These are phyloP conservation scores for Prinia subflava DNA, from an alignment of 2,113 vertebrate genomes.

Conservation along the genomic window DNA sequence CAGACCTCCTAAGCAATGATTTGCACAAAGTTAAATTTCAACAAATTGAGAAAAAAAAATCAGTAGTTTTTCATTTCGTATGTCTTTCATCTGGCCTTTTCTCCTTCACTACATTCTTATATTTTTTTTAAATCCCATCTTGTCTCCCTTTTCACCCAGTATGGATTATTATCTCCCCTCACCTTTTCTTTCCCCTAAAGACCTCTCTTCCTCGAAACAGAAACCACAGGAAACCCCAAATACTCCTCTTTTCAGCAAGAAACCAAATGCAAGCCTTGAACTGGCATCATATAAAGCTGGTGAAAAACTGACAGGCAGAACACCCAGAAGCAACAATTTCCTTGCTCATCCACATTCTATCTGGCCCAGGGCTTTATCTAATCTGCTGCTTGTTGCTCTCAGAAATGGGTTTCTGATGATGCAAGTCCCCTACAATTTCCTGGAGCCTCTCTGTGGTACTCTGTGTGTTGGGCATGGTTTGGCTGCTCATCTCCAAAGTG, in stretches of 20 bases:
- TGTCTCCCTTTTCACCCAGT: background rate
- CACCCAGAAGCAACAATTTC: background rate
- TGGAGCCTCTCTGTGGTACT: background rate
- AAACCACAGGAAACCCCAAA: background rate
- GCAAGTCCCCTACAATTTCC: background rate
- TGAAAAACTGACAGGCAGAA: background rate
- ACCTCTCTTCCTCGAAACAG: background rate
- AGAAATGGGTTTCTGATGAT: background rate
- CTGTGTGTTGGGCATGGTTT: background rate
- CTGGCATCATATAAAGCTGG: background rate
- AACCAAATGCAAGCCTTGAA: background rate
- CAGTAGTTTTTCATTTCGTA: background rate
- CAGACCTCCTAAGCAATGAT: background rate
- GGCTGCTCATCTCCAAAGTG: background rate
- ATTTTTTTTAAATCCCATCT: background rate
- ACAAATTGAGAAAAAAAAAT: background rate
- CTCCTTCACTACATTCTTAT: background rate
- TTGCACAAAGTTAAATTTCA: background rate
- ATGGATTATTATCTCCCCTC: background rate
- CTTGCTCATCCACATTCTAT: background rate
- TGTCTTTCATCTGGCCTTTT: background rate
- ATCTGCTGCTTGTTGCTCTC: background rate
- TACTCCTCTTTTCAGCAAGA: background rate
- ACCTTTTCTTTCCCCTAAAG: background rate
- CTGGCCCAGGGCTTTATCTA: background rate